Conservation (phyloP, 2,113 vertebrate genomes). For the Elephas maximus region DNA sequence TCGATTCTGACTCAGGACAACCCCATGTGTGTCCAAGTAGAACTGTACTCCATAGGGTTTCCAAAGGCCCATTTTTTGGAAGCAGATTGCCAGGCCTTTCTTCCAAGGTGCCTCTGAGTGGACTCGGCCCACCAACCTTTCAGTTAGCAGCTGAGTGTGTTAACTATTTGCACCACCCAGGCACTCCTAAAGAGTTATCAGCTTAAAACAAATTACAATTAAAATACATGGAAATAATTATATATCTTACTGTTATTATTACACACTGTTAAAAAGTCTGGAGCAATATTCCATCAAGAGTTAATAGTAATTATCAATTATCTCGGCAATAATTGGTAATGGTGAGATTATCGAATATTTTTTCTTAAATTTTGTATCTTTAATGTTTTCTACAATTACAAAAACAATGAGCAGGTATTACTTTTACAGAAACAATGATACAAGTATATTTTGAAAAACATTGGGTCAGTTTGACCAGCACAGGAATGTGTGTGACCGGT, state of each 20-base stretch:
- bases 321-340: slow-evolving; percentile 16
- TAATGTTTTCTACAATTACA: not conserved
- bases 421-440: slow-evolving; percentile 26
- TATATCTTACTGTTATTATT: not conserved
- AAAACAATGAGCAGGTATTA: not conserved
- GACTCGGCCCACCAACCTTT: too few relatives aligned
- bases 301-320: slow-evolving; percentile 27
- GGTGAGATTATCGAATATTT: slow-evolving; percentile 26
- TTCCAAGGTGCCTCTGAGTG: too few relatives aligned
- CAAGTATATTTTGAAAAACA: not conserved
- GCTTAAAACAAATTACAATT: not conserved
- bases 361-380: not conserved
- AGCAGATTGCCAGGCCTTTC: too few relatives aligned
- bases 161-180: too few relatives aligned
- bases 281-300: not conserved
- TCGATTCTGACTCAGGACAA: too few relatives aligned
- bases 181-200: not conserved
- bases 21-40: too few relatives aligned
- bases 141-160: too few relatives aligned
- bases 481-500: not conserved
- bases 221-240: not conserved
- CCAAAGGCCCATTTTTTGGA: too few relatives aligned
- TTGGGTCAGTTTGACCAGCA: not conserved
- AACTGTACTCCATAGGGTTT: too few relatives aligned
- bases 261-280: not conserved